These are phyloP conservation scores for Lepidurus arcticus DNA, from an alignment of 1,140 invertebrate genomes.

Conservation along the genomic window DNA sequence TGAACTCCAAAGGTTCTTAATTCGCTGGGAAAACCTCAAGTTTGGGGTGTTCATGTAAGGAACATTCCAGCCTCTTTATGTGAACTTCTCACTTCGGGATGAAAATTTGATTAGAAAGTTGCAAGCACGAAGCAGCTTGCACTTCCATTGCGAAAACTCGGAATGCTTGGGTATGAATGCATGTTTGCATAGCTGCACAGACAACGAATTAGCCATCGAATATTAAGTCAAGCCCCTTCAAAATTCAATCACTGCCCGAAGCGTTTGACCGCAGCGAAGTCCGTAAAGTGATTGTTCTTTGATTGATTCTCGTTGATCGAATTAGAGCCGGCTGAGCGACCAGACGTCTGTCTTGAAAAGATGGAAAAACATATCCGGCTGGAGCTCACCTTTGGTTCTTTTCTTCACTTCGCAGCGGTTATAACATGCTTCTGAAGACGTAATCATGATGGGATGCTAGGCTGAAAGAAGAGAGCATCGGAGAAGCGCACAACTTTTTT, in stretches of 20 bases:
- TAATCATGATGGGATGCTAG: background rate
- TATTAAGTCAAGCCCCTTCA: background rate
- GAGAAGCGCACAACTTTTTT: background rate
- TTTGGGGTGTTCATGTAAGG: background rate
- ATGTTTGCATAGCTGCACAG: too few species aligned
- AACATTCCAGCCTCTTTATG: too few species aligned
- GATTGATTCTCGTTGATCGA: background rate
- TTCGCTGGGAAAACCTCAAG: background rate
- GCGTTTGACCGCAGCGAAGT: background rate
- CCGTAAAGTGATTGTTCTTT: background rate
- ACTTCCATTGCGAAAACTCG: too few species aligned
- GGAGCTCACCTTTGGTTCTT: background rate
- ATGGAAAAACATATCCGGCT: background rate
- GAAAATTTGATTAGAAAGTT: too few species aligned
- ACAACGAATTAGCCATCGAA: too few species aligned
- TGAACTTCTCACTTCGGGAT: too few species aligned
- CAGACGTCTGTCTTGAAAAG: background rate
- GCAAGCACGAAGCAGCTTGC: too few species aligned
- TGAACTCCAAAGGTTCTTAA: background rate
- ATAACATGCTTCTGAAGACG: background rate
- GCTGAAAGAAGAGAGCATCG: background rate
- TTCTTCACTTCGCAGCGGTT: slow-evolving; percentile 6
- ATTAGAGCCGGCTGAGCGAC: background rate
- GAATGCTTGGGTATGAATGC: too few species aligned
- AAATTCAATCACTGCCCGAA: background rate